Percentiles rank a stretch among this genome's conserved stretches.
Conservation (phyloP, 2,888 invertebrate genomes). For the Ennomos fuscantarius region DNA sequence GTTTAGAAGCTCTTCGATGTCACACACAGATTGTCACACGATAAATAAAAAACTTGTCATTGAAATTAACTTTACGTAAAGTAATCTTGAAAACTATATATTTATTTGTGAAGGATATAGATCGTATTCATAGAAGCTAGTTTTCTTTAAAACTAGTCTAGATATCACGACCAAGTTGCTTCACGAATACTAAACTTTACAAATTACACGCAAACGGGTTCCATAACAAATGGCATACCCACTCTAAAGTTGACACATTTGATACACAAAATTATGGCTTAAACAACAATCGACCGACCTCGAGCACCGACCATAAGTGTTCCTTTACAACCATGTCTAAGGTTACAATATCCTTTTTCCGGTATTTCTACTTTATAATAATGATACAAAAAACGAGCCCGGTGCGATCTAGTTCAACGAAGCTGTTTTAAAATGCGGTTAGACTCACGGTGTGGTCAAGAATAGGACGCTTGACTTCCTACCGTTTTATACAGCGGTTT, state of each 20-base stretch:
- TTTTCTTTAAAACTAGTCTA: too few relatives aligned
- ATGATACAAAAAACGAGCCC: slow-evolving; percentile 19
- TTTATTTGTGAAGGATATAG: too few relatives aligned
- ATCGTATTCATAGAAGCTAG: too few relatives aligned
- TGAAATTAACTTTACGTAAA: too few relatives aligned
- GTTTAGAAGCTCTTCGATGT: too few relatives aligned
- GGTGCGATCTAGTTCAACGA: slow-evolving; percentile 13
- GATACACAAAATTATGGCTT: slow-evolving; percentile 34
- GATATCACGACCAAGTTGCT: background rate
- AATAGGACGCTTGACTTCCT: slow-evolving; percentile 14
- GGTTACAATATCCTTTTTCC: slow-evolving; percentile 31
- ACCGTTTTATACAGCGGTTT: background rate
- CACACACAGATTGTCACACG: too few relatives aligned
- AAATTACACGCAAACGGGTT: background rate
- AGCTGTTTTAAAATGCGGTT: slow-evolving; percentile 12
- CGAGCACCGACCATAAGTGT: slow-evolving; percentile 25
- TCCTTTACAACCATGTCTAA: slow-evolving; percentile 22
- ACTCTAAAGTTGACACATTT: slow-evolving; percentile 22
- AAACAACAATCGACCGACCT: slow-evolving; percentile 37
- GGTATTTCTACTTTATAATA: slow-evolving; percentile 19
- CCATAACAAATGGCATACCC: background rate
- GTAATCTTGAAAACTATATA: too few relatives aligned
- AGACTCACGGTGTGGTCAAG: slow-evolving; percentile 14
- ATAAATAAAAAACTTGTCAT: too few relatives aligned
- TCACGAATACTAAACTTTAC: background rate